phyloP scores from a whole-genome alignment of 2,797 vertebrate species.

The Coracias cyanogaster region DNA sequence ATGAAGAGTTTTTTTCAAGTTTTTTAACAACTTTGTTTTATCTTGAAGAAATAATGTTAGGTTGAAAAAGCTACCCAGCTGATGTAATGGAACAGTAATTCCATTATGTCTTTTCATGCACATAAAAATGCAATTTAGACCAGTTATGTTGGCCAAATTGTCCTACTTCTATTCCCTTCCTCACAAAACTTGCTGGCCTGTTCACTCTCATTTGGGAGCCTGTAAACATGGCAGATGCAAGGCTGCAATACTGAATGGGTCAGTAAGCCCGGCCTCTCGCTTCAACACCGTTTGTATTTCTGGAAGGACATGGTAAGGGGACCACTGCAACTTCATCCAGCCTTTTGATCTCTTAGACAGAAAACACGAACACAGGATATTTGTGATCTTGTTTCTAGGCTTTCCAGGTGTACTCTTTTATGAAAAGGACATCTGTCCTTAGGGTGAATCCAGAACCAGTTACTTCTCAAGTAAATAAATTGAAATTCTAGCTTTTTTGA shows the following conservation, averaged over 20 bases:
- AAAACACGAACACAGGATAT: neutral
- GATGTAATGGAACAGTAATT: neutral
- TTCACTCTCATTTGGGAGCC: neutral
- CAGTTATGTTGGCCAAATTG: neutral
- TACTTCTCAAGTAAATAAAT: neutral
- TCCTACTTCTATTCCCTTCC: neutral
- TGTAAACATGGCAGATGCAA: neutral
- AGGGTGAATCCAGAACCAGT: neutral
- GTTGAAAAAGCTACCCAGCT: neutral
- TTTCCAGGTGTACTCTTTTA: neutral
- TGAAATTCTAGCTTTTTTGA: neutral
- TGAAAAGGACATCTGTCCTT: neutral
- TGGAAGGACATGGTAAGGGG: neutral
- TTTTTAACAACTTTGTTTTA: neutral
- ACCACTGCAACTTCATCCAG: neutral
- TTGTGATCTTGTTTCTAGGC: neutral
- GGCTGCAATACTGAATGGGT: neutral
- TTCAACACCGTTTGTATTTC: accelerated
- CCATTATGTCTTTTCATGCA: neutral
- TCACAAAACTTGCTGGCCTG: neutral
- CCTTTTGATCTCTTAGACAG: neutral
- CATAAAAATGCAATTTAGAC: neutral
- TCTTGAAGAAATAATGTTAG: neutral
- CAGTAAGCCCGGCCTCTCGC: neutral
- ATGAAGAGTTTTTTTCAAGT: neutral